phyloP scores from a whole-genome alignment of 2,888 invertebrate species.

The Dasypolia templi region DNA sequence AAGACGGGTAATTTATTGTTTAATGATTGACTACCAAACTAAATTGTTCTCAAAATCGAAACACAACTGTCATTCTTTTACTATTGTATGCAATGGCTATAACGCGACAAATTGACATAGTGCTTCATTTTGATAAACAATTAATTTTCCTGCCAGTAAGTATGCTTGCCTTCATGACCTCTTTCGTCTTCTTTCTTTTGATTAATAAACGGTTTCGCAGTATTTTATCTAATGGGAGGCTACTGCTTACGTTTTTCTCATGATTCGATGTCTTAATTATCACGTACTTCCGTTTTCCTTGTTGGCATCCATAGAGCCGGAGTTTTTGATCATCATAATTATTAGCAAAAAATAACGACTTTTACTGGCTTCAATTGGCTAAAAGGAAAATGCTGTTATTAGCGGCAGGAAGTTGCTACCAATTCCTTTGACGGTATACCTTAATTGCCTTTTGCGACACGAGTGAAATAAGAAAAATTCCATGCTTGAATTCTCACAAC shows the following conservation, averaged over 20 bases:
- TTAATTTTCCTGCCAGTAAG: too few species aligned
- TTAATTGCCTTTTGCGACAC: constrained; percentile 24
- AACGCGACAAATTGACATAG: too few species aligned
- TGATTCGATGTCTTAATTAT: constrained; percentile 32
- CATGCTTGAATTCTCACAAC: constrained; percentile 1
- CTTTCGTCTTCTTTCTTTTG: not conserved
- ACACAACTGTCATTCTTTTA: too few species aligned
- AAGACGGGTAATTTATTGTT: not conserved
- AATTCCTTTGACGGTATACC: constrained; percentile 7
- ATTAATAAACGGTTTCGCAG: not conserved
- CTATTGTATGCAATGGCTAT: too few species aligned
- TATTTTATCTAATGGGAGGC: not conserved
- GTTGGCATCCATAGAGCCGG: not conserved
- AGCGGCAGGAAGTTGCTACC: constrained; percentile 7
- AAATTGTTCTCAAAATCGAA: too few species aligned
- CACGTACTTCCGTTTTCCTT: constrained; percentile 22
- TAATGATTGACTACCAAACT: too few species aligned
- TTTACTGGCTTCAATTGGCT: constrained; percentile 2
- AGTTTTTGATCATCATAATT: constrained; percentile 36
- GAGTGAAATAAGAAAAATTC: not conserved
- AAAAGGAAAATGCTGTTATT: constrained; percentile 38
- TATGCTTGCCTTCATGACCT: not conserved
- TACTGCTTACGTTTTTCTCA: constrained; percentile 11
- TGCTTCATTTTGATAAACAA: too few species aligned
- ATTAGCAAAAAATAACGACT: constrained; percentile 18